phyloP scores from a whole-genome alignment of 2,888 invertebrate species.

The Isoperla grammatica region DNA sequence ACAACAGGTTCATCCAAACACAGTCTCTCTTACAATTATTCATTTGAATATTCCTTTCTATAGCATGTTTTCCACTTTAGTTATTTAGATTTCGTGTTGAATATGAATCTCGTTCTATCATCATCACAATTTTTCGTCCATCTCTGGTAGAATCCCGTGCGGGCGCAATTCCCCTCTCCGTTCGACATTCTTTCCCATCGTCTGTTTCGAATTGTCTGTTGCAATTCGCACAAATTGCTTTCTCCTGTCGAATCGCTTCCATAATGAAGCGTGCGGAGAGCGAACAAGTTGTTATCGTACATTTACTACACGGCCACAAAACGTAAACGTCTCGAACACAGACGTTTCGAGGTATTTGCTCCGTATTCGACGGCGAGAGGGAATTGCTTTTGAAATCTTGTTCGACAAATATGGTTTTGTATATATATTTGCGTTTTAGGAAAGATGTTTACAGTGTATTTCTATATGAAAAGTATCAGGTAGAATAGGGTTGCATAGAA shows the following conservation, averaged over 20 bases:
- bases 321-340: constrained; percentile 15
- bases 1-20: too few relatives aligned
- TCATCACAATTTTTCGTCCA: too few relatives aligned
- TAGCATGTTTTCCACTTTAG: too few relatives aligned
- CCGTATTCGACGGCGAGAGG: not conserved
- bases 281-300: constrained; percentile 23
- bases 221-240: constrained; percentile 28
- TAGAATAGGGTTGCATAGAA: not conserved
- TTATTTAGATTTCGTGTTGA: too few relatives aligned
- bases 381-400: not conserved
- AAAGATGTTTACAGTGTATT: not conserved
- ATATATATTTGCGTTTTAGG: not conserved
- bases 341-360: constrained; percentile 5
- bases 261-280: constrained; percentile 23
- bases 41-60: too few relatives aligned
- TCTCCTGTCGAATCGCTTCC: constrained; percentile 23
- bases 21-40: too few relatives aligned
- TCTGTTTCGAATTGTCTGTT: constrained; percentile 23
- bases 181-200: constrained; percentile 7
- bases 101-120: too few relatives aligned
- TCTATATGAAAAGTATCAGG: not conserved
- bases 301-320: constrained; percentile 14
- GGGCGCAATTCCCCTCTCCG: too few relatives aligned
- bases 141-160: too few relatives aligned
- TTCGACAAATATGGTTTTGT: not conserved